Base-by-base conservation (phyloP, 2,888 invertebrate species). In the Tigriopus californicus region DNA sequence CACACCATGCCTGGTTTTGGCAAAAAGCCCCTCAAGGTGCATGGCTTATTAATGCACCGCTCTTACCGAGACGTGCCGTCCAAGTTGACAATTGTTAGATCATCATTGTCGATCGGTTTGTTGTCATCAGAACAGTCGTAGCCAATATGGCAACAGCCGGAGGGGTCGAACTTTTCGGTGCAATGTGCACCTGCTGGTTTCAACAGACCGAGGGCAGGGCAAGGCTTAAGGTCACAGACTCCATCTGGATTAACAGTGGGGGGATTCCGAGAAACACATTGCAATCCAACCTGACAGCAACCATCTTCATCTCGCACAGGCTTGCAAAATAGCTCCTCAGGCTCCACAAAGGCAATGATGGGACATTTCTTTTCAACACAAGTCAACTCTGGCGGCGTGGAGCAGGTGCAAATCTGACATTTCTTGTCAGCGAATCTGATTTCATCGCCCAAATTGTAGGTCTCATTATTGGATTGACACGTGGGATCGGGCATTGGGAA, bases 141-240 rank as follows among this genome's bases (percentile, higher is more conserved):
- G 10, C 52, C 52, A n/a, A 52, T 52, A 10, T 52, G 52, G 33
- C 52, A 52, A n/a, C 52, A 52, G 18, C 52, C 52, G 10, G 22
- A 24, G 2, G 5, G 25, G 13, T 52, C 52, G 33, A 52, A 52
- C 24, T 52, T 52, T 4, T 24, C 13, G 15, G 24, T 52, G 24
- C 52, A 52, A 8, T 33, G 33, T 3, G 33, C 33, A 33, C 33
- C 33, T 33, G 3, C 33, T 33, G 33, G 33, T 33, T 33, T 33
- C 33, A 33, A 33, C 33, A 33, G 33, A 33, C 33, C 33, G 33
- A 33, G 33, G 3, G 33, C 33, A 33, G 33, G 33, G 33, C 33
- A 33, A 5, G 33, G 33, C 8, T 33, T 33, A 8, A 33, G 33
- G 4, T 3, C 33, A 33, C 33, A 33, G 8, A 8, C 8, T 8